Percentiles rank a stretch among this genome's conserved stretches.
phyloP scores from a whole-genome alignment of 2,113 vertebrate species.

The Mustela lutreola region DNA sequence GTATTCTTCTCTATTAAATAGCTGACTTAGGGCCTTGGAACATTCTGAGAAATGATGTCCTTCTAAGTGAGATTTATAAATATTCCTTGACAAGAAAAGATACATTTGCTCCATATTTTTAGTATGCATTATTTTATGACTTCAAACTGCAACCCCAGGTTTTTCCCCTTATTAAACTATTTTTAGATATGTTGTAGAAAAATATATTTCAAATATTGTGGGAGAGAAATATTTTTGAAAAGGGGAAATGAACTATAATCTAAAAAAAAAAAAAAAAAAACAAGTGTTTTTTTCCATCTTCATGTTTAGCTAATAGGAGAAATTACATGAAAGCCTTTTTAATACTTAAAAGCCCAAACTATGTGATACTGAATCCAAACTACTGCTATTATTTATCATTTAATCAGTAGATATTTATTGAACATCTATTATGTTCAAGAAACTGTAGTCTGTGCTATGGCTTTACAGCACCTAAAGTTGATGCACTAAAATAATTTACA shows the following conservation, averaged over 20 bases:
- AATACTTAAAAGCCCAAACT: not conserved
- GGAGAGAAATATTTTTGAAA: not conserved
- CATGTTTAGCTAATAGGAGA: not conserved
- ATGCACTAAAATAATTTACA: not conserved
- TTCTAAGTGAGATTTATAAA: slow-evolving; percentile 52
- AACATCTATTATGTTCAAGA: not conserved
- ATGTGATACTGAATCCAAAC: not conserved
- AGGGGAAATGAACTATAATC: not conserved
- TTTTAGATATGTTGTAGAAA: slow-evolving; percentile 44
- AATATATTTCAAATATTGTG: slow-evolving; percentile 33
- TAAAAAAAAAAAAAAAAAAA: not conserved
- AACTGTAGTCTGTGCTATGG: not conserved
- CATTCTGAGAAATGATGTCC: slow-evolving; percentile 25
- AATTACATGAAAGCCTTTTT: not conserved
- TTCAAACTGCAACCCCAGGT: not conserved
- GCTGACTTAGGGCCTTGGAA: slow-evolving; percentile 41
- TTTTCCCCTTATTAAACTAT: slow-evolving; percentile 24
- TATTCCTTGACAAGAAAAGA: slow-evolving; percentile 36
- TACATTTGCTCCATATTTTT: slow-evolving; percentile 48
- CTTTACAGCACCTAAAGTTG: not conserved
- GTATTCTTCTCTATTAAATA: slow-evolving; percentile 60
- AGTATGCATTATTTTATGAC: not conserved
- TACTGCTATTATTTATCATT: not conserved
- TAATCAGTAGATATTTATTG: slow-evolving; percentile 20
- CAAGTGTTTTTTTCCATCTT: not conserved